Conservation (phyloP, 2,113 vertebrate genomes). For the zebrafish (Danio rerio) region GRCz12tu NC_133193.1:41725501-41726000, state of each 20-base stretch:
- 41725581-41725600: background rate
- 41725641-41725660: conserved; percentile 43
- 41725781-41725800: conserved; percentile 14
- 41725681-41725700: conserved; percentile 42
- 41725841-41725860: background rate
- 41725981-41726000: background rate
- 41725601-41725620: conserved; percentile 2
- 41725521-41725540: background rate
- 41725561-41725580: background rate
- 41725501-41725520: no score
- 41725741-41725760: conserved; percentile 51
- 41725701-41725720: conserved; percentile 41
- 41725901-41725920: background rate
- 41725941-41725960: background rate
- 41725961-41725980: background rate
- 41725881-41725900: background rate
- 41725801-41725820: conserved; percentile 22
- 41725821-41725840: background rate
- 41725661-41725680: conserved; percentile 50
- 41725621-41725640: conserved; percentile 26
- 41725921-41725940: no score
- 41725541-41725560: background rate
- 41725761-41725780: conserved; percentile 27
- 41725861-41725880: background rate
- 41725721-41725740: conserved; percentile 53